Evolutionary conservation across 1,140 invertebrate species (phyloP), one percentile per base, ranked within the genome.

Genomic region (Achatina immaculata): DNA sequence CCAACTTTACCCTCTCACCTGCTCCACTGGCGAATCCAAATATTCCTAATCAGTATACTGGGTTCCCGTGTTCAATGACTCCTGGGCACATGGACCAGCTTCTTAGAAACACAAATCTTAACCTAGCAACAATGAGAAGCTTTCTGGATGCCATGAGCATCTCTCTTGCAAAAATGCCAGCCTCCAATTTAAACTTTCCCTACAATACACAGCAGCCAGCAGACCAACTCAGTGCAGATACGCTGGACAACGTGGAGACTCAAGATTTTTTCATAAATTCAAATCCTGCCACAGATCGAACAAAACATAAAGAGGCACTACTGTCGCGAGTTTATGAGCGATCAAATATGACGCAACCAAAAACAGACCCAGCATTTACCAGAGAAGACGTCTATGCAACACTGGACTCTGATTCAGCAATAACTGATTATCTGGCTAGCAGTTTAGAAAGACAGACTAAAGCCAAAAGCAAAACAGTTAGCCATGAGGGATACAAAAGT

Each of bases 131-230:
- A 11, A 77, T 77, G 75, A 62, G 58, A 42, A 65, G 6, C 55
- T 66, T 66, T 43, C 75, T 77, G 24, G 55, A 77, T 34, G 75
- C 75, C n/a, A 77, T 77, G 75, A 77, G 55, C 34, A 43, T 11
- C 21, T 77, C 75, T 0, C 28, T 77, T 6, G 55, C 75, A 31
- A 77, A 66, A 28, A 65, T 77, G 9, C 75, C 75, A 4, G 2
- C 31, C 0, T 58, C 73, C 11, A 55, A 14, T 6, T 6, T 76
- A 6, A 76, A 51, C 31, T 42, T 66, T 4, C n/a, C n/a, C n/a
- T n/a, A n/a, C n/a, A n/a, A n/a, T n/a, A n/a, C n/a, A n/a, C 55
- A 62, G 36, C 55, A 3, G 36, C 38, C 43, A 1, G 45, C 48
- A 31, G 43, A 28, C 1, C 73, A 31, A 6, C 48, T 34, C 7